phyloP scores from a whole-genome alignment of 2,113 vertebrate species.

The Bungarus multicinctus region DNA sequence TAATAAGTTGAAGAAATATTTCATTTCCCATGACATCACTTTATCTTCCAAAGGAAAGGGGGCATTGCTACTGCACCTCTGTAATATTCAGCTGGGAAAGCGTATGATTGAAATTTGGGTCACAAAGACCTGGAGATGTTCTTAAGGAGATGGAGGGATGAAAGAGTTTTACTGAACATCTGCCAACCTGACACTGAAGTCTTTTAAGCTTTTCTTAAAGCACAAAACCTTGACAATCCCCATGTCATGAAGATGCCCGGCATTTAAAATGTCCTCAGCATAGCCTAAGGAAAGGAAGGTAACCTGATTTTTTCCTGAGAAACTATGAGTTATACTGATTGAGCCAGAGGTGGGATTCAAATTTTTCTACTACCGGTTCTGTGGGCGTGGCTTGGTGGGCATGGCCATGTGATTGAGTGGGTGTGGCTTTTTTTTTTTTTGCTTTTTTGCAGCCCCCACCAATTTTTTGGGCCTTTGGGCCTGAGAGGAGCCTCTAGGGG shows the following conservation, averaged over 20 bases:
- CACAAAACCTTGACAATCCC: background rate
- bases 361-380: no score
- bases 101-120: background rate
- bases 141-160: background rate
- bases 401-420: no score
- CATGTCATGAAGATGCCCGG: rapidly evolving
- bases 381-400: no score
- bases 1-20: background rate
- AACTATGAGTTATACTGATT: background rate
- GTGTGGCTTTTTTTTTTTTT: no score
- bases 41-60: background rate
- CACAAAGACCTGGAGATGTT: background rate
- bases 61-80: background rate
- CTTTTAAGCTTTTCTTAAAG: background rate
- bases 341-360: background rate
- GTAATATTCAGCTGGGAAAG: background rate
- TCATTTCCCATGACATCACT: background rate
- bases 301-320: background rate
- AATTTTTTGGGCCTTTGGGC: no score
- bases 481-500: no score
- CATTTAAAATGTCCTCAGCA: background rate
- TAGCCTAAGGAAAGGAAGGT: background rate
- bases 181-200: background rate
- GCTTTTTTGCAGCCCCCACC: no score
- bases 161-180: background rate